phyloP scores from a whole-genome alignment of 2,888 invertebrate genomes.

The Blera fallax region DNA sequence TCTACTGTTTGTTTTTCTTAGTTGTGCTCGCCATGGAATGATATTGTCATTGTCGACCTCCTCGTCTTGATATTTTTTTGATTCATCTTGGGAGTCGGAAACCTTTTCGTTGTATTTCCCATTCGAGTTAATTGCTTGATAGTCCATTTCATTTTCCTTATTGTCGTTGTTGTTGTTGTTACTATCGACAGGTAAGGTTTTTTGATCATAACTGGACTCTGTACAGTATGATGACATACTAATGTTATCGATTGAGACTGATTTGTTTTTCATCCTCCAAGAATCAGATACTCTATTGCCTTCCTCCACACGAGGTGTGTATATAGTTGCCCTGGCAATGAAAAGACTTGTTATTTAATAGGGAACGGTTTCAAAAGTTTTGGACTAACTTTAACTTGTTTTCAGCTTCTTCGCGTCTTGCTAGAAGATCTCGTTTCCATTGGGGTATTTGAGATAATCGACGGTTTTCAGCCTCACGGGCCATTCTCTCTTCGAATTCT shows the following conservation, averaged over 20 bases:
- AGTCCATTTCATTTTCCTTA: constrained; percentile 72
- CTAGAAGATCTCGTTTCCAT: constrained; percentile 95
- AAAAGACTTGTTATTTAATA: neutral
- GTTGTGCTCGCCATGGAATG: constrained; percentile 94
- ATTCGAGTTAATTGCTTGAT: constrained; percentile 54
- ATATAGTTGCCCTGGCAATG: constrained; percentile 84
- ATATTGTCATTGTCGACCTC: constrained; percentile 87
- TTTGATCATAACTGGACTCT: constrained; percentile 77
- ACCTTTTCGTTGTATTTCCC: constrained; percentile 68
- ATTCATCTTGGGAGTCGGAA: constrained; percentile 47
- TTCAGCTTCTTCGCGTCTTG: constrained; percentile 90
- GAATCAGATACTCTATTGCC: constrained; percentile 82
- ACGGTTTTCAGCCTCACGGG: constrained; percentile 91
- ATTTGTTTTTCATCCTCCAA: constrained; percentile 82
- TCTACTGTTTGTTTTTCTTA: constrained; percentile 95
- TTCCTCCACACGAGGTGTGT: constrained; percentile 88
- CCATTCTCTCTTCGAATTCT: constrained; percentile 93
- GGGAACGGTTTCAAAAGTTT: neutral
- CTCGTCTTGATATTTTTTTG: constrained; percentile 80
- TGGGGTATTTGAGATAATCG: constrained; percentile 93
- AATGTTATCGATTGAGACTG: constrained; percentile 86
- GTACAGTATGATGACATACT: constrained; percentile 80
- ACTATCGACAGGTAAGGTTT: constrained; percentile 71
- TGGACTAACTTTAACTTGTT: constrained; percentile 87
- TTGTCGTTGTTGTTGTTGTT: constrained; percentile 81